Conservation (phyloP, 2,888 invertebrate genomes). For the Liodrosophila aerea region DNA sequence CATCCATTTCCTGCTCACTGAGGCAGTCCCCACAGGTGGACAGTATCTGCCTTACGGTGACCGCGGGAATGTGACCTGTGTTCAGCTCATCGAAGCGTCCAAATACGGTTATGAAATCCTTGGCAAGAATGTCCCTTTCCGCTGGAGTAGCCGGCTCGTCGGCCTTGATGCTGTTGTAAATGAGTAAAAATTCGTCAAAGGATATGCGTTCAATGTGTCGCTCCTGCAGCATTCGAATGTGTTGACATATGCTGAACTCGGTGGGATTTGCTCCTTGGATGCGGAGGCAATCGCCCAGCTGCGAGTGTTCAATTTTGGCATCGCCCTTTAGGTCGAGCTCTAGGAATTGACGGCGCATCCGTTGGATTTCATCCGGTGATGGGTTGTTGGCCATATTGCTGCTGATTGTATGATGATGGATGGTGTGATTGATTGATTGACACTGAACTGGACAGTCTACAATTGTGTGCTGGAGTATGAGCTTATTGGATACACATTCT, state of each 20-base stretch:
- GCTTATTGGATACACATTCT: conserved; percentile 41
- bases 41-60: conserved; percentile 27
- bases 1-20: conserved; percentile 34
- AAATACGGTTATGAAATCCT: conserved; percentile 33
- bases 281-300: conserved; percentile 56
- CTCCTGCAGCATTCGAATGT: conserved; percentile 23
- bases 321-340: conserved; percentile 39
- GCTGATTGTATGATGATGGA: conserved; percentile 24
- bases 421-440: conserved; percentile 15
- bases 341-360: conserved; percentile 36
- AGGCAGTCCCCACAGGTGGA: conserved; percentile 41
- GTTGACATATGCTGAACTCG: conserved; percentile 31
- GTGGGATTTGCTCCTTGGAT: conserved; percentile 55
- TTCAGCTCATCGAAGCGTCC: conserved; percentile 38
- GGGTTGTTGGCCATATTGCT: conserved; percentile 27
- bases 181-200: conserved; percentile 50
- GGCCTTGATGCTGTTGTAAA: conserved; percentile 26
- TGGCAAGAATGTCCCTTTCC: background rate
- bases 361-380: conserved; percentile 18
- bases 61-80: conserved; percentile 50
- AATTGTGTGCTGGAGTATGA: conserved; percentile 10
- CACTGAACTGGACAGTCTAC: conserved; percentile 2
- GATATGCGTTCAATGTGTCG: conserved; percentile 40
- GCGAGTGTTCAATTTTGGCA: conserved; percentile 39
- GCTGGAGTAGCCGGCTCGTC: background rate